Percentiles rank a stretch among this genome's conserved stretches.
Conservation (phyloP, 2,888 invertebrate genomes). For the Amaurobius ferox region DNA sequence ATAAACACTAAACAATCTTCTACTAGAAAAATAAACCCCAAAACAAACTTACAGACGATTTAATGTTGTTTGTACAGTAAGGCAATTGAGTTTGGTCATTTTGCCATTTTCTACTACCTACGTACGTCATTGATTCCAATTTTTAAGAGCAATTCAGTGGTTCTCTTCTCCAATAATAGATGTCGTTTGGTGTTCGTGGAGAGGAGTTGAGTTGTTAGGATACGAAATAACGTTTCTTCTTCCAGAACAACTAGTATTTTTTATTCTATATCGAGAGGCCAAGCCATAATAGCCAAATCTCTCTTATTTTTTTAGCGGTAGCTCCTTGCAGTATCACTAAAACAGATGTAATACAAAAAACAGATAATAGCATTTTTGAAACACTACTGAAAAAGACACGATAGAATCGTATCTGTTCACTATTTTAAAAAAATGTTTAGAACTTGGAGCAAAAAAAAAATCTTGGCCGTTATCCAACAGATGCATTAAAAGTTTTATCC, state of each 20-base stretch:
- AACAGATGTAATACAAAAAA: constrained; percentile 41
- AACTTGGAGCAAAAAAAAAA: neutral
- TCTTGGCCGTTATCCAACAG: neutral
- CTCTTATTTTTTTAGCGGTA: neutral
- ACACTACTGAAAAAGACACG: constrained; percentile 16
- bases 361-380: constrained; percentile 35
- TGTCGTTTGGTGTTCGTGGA: constrained; percentile 56
- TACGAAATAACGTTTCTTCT: constrained; percentile 64
- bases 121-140: constrained; percentile 60
- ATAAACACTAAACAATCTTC: constrained; percentile 42
- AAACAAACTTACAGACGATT: constrained; percentile 53
- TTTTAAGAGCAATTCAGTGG: constrained; percentile 67
- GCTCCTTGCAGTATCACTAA: neutral
- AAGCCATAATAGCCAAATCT: constrained; percentile 35
- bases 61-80: constrained; percentile 66
- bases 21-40: neutral
- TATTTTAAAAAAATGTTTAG: constrained; percentile 5
- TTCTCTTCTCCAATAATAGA: constrained; percentile 67
- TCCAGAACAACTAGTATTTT: constrained; percentile 17
- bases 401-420: constrained; percentile 21
- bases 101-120: neutral
- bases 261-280: constrained; percentile 40
- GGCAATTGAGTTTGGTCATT: constrained; percentile 48
- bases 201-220: constrained; percentile 63
- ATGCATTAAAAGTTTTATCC: constrained; percentile 12